Percentiles rank a stretch among this genome's conserved stretches.
These are phyloP conservation scores for Xestia sexstrigata DNA, from an alignment of 2,888 invertebrate species.

Conservation along the genomic window DNA sequence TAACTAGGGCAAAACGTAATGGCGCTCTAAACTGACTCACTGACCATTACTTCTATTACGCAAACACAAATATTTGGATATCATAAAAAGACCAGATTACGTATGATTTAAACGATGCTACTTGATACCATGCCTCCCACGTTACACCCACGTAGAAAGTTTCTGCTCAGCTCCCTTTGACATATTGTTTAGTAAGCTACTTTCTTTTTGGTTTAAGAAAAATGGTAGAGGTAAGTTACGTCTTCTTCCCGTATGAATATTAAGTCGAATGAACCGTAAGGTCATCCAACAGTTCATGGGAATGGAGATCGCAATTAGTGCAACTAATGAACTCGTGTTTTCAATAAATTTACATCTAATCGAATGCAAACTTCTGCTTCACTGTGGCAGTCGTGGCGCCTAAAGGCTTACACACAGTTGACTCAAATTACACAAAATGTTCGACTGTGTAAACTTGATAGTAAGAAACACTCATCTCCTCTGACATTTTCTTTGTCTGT, in stretches of 20 bases:
- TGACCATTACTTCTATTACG: conserved; percentile 71
- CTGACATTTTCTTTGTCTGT: conserved; percentile 34
- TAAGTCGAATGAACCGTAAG: conserved; percentile 49
- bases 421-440: background rate
- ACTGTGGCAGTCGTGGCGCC: conserved; percentile 42
- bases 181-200: conserved; percentile 57
- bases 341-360: conserved; percentile 62
- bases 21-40: conserved; percentile 71
- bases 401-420: conserved; percentile 42
- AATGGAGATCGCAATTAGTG: conserved; percentile 62
- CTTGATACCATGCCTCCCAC: conserved; percentile 64
- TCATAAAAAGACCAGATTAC: conserved; percentile 64
- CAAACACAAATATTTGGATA: conserved; percentile 70
- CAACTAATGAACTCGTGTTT: conserved; percentile 62
- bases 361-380: conserved; percentile 52
- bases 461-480: background rate
- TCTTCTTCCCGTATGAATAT: conserved; percentile 51
- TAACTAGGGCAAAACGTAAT: conserved; percentile 76
- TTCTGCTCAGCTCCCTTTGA: conserved; percentile 63
- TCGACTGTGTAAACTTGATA: background rate
- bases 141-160: conserved; percentile 62
- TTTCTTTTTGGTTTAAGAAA: conserved; percentile 61
- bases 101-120: conserved; percentile 68
- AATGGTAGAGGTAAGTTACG: conserved; percentile 40
- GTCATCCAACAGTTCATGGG: conserved; percentile 54